A percentile compares a stretch with the other conserved stretches of the same genome.
Conservation (phyloP, 1,140 invertebrate species). For the Ceratina calcarata region DNA sequence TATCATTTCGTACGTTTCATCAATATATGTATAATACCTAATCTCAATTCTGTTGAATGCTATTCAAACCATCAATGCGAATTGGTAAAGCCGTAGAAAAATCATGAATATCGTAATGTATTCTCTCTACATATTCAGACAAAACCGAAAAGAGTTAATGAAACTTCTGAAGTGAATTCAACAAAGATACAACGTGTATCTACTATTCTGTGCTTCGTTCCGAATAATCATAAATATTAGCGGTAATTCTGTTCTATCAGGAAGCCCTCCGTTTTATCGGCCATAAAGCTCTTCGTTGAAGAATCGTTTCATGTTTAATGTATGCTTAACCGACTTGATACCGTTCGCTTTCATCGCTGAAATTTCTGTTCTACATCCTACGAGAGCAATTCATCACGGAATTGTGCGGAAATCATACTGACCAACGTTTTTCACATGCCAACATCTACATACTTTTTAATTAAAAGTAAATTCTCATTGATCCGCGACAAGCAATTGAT, state of each 20-base stretch:
- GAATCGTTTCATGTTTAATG: conserved; percentile 70
- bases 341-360: conserved; percentile 33
- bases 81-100: not conserved
- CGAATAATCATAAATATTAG: conserved; percentile 69
- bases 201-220: not conserved
- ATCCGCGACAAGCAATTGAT: too few species aligned
- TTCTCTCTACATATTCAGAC: conserved; percentile 11
- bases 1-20: not conserved
- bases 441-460: too few species aligned
- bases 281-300: conserved; percentile 57
- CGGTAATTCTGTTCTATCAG: conserved; percentile 44
- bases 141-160: conserved; percentile 24
- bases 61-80: not conserved
- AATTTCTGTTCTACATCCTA: conserved; percentile 66
- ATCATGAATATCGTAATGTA: not conserved
- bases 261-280: conserved; percentile 62
- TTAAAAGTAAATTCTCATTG: too few species aligned
- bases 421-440: not conserved
- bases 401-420: not conserved
- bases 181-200: not conserved
- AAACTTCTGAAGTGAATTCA: conserved; percentile 9
- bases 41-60: not conserved
- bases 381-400: not conserved
- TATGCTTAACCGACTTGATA: conserved; percentile 55
- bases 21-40: not conserved